Conservation (phyloP, 2,797 vertebrate genomes). For the Nyctibius grandis region DNA sequence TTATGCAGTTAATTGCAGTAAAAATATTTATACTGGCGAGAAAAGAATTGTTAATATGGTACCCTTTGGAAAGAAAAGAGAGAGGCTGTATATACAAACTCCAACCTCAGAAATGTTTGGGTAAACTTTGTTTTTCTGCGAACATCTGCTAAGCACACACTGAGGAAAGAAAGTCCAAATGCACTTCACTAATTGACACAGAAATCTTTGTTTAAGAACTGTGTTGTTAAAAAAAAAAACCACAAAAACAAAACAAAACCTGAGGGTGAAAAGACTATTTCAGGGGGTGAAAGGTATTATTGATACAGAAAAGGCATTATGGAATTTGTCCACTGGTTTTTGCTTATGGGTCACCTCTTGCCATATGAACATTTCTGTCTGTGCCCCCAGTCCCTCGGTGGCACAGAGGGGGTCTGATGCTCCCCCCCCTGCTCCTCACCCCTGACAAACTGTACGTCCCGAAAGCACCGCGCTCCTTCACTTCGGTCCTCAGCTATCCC, state of each 20-base stretch:
- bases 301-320: neutral
- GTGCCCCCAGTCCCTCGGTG: no score
- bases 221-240: neutral
- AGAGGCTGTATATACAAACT: constrained; percentile 69
- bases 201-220: neutral
- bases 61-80: constrained; percentile 76
- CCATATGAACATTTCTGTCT: no score
- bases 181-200: constrained; percentile 42
- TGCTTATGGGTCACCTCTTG: neutral
- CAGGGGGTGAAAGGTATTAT: neutral
- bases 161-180: constrained; percentile 28
- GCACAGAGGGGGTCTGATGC: neutral
- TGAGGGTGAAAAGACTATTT: neutral
- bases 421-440: neutral
- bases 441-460: neutral
- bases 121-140: constrained; percentile 69
- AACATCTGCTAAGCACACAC: constrained; percentile 69
- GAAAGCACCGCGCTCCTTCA: accelerated
- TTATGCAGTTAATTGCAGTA: constrained; percentile 77
- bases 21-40: constrained; percentile 81
- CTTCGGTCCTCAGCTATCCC: neutral
- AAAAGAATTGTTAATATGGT: constrained; percentile 80
- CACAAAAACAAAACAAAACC: neutral
- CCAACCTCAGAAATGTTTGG: constrained; percentile 72
- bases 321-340: neutral